Evolutionary conservation across 2,113 vertebrate genomes (phyloP).

Genomic region (Mixornis gularis): DNA sequence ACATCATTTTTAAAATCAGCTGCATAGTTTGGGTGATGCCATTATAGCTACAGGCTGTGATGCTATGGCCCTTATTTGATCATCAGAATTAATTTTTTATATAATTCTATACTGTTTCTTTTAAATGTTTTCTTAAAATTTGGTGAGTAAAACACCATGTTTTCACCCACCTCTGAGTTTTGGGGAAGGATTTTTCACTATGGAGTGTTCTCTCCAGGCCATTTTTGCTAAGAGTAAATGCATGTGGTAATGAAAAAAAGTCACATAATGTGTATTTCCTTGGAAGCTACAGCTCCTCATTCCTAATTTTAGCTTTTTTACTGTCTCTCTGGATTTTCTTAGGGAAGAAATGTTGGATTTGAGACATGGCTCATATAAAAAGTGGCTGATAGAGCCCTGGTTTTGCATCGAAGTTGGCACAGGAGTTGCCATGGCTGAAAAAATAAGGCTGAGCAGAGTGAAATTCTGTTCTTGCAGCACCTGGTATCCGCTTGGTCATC

Average conservation of each 20-base stretch:
- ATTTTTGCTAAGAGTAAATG: conserved; percentile 13
- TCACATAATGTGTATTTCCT: conserved; percentile 12
- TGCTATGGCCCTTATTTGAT: neutral
- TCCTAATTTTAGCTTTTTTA: conserved; percentile 57
- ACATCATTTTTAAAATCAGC: neutral
- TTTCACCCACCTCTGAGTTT: neutral
- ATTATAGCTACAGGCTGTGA: neutral
- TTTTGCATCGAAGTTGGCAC: neutral
- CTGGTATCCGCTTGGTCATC: neutral
- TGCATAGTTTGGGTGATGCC: neutral
- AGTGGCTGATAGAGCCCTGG: neutral
- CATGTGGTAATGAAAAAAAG: conserved; percentile 44
- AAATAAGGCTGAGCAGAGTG: neutral
- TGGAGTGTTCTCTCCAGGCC: neutral
- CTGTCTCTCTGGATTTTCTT: conserved; percentile 27
- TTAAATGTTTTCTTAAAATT: neutral
- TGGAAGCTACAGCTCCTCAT: conserved; percentile 26
- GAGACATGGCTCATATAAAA: neutral
- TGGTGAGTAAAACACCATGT: neutral
- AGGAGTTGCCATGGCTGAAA: neutral
- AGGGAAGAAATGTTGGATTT: neutral
- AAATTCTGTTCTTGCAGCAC: neutral
- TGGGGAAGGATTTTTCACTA: neutral
- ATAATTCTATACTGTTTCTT: neutral
- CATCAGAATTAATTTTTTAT: neutral